These are phyloP conservation scores for Leiothrix lutea DNA, from an alignment of 2,113 vertebrate species.

Conservation along the genomic window DNA sequence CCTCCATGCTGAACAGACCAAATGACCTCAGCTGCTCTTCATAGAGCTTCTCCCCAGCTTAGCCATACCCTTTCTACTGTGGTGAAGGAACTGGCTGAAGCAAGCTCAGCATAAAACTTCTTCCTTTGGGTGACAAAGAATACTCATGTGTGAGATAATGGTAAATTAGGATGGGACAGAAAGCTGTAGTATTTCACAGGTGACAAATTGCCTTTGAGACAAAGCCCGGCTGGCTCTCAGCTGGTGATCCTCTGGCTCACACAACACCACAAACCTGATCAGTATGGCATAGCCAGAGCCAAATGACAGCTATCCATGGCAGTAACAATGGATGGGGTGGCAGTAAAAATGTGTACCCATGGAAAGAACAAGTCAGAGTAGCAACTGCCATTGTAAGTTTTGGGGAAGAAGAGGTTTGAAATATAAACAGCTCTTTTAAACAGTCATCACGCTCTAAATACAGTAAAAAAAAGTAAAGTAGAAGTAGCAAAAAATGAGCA, in stretches of 20 bases:
- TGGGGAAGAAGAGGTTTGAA: not conserved
- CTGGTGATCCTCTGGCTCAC: not conserved
- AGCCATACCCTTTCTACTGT: not conserved
- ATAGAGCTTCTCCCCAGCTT: not conserved
- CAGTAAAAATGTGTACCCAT: not conserved
- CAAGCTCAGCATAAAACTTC: not conserved
- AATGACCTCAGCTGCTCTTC: not conserved
- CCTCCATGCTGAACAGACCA: not conserved
- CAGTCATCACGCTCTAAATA: not conserved
- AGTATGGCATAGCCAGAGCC: not conserved
- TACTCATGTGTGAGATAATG: not conserved
- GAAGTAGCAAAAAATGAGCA: not conserved
- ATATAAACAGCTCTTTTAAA: not conserved
- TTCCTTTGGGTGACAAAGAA: not conserved
- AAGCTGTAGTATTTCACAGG: not conserved
- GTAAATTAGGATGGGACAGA: not conserved
- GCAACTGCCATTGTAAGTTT: not conserved
- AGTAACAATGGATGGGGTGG: not conserved
- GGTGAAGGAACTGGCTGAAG: not conserved
- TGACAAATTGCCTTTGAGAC: not conserved
- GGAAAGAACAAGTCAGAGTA: not conserved
- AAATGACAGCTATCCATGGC: not conserved
- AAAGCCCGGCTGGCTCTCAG: not conserved
- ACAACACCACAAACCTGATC: not conserved
- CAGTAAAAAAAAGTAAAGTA: not conserved